phyloP scores from a whole-genome alignment of 2,888 invertebrate genomes.

The Trachelus tabidus region DNA sequence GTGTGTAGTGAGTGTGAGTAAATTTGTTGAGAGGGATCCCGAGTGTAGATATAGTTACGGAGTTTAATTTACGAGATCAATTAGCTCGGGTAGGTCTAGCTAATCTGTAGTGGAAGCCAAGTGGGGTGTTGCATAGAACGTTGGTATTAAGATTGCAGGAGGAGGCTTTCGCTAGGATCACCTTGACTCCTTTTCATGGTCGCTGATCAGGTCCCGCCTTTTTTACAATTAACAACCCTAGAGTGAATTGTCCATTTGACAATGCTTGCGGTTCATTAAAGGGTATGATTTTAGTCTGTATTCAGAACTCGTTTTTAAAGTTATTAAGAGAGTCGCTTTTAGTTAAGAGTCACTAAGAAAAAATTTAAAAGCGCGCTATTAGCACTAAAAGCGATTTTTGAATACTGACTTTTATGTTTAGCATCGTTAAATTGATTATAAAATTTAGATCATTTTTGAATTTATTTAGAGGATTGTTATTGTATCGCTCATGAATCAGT shows the following conservation, averaged over 20 bases:
- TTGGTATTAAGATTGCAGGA: neutral
- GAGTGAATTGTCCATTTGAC: neutral
- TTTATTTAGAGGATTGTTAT: too few species aligned
- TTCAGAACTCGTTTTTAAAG: too few species aligned
- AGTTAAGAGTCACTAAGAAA: too few species aligned
- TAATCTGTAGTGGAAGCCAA: neutral
- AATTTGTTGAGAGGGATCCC: neutral
- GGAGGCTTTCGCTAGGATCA: neutral
- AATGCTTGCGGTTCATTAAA: too few species aligned
- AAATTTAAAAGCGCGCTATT: too few species aligned
- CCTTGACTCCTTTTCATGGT: neutral
- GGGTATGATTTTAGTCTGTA: too few species aligned
- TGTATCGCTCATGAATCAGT: too few species aligned
- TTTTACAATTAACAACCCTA: neutral
- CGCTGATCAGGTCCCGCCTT: neutral
- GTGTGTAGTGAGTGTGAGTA: neutral
- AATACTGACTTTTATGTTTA: too few species aligned
- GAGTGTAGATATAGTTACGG: conserved; percentile 1
- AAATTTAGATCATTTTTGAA: too few species aligned
- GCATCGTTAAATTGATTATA: too few species aligned
- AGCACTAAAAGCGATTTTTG: too few species aligned
- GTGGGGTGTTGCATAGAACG: neutral
- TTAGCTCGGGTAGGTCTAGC: neutral
- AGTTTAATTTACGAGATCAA: neutral
- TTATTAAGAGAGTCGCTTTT: too few species aligned